Evolutionary conservation across 2,888 invertebrate genomes (phyloP), one percentile per base, ranked within the genome.

Genomic region (Drosophila setosimentum): DNA sequence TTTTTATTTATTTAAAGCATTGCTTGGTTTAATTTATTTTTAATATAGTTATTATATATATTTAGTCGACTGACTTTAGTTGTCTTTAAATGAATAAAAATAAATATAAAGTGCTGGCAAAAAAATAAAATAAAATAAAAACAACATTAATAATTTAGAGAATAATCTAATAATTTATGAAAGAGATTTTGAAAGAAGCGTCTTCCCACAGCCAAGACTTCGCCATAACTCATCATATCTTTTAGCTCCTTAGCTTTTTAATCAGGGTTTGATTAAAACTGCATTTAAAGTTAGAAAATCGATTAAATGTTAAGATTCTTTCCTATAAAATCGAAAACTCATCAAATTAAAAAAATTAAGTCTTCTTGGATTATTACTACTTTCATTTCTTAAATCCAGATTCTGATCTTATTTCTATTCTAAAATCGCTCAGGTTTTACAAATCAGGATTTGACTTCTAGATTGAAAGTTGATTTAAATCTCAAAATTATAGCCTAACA

Each of bases 381-480:
- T n/a, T 37, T 37, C 8, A 18, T 37, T 3, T 18, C 3, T n/a
- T n/a, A n/a, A 18, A 18, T 37, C 18, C 1, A 18, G 37, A 18
- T 3, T 37, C 18, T 18, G 18, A 37, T 18, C 18, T 18, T 16
- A 18, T 35, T 18, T 37, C 3, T 1, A 3, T 37, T 7, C 7
- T 16, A 5, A 16, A 35, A 6, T 33, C 13, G 4, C 5, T 40
- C 10, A 0, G 4, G n/a, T 10, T 10, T n/a, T n/a, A 4, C 3
- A 0, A n/a, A 40, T 5, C n/a, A n/a, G n/a, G 10, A n/a, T 1
- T 10, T 10, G n/a, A 10, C 4, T 0, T 40, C 2, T 10, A 40
- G 40, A 10, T 40, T 40, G 10, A 40, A 11, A n/a, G 6, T 35
- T 16, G 16, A 18, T 7, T 18, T 35, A 18, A 35, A 35, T 35